These are phyloP conservation scores for Aleadryas rufinucha DNA, from an alignment of 2,113 vertebrate species.

Conservation along the genomic window DNA sequence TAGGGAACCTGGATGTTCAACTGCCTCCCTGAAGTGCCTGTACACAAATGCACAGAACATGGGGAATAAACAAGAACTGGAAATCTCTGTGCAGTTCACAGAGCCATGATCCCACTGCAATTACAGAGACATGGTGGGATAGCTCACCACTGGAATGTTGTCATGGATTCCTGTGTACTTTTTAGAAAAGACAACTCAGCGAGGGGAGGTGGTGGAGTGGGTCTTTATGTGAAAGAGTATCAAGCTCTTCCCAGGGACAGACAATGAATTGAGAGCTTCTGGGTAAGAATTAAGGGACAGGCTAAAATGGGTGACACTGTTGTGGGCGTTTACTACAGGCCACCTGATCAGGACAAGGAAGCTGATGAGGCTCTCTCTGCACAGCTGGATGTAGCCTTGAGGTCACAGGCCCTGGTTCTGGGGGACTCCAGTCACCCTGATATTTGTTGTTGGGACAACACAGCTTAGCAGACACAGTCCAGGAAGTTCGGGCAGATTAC, in stretches of 20 bases:
- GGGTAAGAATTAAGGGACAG: not conserved
- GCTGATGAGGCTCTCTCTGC: not conserved
- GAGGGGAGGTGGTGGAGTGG: not conserved
- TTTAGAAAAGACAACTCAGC: not conserved
- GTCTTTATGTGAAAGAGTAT: not conserved
- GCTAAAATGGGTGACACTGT: not conserved
- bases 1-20: not conserved
- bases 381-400: not conserved
- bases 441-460: too few species aligned
- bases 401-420: not conserved
- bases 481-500: not conserved
- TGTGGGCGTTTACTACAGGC: not conserved
- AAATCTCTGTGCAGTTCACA: not conserved
- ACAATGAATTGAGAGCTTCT: not conserved
- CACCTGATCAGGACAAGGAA: not conserved
- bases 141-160: not conserved
- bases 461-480: not conserved
- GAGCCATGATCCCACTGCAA: not conserved
- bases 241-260: not conserved
- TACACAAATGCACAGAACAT: not conserved
- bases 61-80: not conserved
- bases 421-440: too few species aligned
- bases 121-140: not conserved
- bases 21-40: not conserved
- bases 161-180: too few species aligned